Percentiles rank a stretch among this genome's conserved stretches.
phyloP scores from a whole-genome alignment of 2,888 invertebrate genomes.

The Cephus pygmeus region DNA sequence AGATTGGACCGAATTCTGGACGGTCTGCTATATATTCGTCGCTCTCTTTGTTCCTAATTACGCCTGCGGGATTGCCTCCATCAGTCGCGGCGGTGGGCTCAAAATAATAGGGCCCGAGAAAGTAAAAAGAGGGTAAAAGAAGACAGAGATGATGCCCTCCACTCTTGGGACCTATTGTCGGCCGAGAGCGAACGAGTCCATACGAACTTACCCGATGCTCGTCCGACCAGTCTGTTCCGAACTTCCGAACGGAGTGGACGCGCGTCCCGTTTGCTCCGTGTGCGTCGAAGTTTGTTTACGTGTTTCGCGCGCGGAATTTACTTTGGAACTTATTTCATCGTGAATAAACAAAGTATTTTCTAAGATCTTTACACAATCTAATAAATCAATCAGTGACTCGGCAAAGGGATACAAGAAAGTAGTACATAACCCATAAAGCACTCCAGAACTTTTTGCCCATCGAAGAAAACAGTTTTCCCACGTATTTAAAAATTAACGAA shows the following conservation, averaged over 20 bases:
- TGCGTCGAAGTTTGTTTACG: neutral
- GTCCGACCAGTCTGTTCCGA: conserved; percentile 16
- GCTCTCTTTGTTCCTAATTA: conserved; percentile 47
- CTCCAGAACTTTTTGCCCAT: neutral
- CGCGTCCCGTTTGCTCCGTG: conserved; percentile 1
- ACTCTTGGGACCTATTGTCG: conserved; percentile 9
- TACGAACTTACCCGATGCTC: neutral
- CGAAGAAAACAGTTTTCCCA: neutral
- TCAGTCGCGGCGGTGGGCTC: conserved; percentile 40
- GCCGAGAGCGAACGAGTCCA: neutral
- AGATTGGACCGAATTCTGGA: conserved; percentile 25
- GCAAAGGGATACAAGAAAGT: neutral
- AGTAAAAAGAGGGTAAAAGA: conserved; percentile 24
- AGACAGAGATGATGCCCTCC: neutral
- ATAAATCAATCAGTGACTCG: neutral
- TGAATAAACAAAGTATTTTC: neutral
- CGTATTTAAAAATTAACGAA: neutral
- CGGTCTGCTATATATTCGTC: conserved; percentile 16
- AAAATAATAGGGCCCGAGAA: conserved; percentile 48
- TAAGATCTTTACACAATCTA: neutral
- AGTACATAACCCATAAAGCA: neutral
- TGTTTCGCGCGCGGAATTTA: neutral
- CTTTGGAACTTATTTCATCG: neutral
- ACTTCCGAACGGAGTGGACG: conserved; percentile 6
- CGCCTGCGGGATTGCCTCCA: conserved; percentile 40